Evolutionary conservation across 2,888 invertebrate species (phyloP).

Genomic region (Cephus nigrinus): DNA sequence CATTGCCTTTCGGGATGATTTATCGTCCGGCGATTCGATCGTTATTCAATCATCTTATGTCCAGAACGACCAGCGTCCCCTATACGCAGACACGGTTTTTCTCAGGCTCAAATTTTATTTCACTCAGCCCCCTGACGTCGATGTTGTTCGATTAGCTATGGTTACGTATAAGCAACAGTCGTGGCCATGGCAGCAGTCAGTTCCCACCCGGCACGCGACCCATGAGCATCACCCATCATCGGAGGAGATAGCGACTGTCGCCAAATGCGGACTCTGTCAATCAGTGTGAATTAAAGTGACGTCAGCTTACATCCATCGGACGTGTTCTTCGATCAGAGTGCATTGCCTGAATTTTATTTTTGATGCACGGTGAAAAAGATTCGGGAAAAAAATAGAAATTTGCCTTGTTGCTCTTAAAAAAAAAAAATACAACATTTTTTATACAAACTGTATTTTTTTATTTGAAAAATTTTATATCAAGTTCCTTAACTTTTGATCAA

Average conservation of each 20-base stretch:
- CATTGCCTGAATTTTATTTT: neutral
- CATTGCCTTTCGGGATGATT: neutral
- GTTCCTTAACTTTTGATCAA: neutral
- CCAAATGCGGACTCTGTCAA: neutral
- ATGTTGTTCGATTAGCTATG: constrained; percentile 37
- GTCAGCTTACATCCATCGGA: neutral
- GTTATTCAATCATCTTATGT: neutral
- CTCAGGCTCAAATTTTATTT: neutral
- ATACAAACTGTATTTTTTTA: neutral
- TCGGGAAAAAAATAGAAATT: no score
- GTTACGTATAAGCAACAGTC: constrained; percentile 53
- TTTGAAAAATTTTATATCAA: neutral
- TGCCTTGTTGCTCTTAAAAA: no score
- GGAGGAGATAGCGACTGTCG: neutral
- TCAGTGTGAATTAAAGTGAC: neutral
- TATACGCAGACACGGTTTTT: neutral
- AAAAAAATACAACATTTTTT: no score
- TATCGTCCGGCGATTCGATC: neutral
- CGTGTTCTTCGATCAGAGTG: neutral
- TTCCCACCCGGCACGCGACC: constrained; percentile 58
- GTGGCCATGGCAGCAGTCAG: constrained; percentile 50
- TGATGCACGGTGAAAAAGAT: neutral
- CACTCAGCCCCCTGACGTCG: constrained; percentile 14
- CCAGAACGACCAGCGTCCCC: neutral
- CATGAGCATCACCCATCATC: constrained; percentile 43